A percentile compares a stretch with the other conserved stretches of the same genome.
These are phyloP conservation scores for Linnaemya tessellans DNA, from an alignment of 2,888 invertebrate species.

Conservation along the genomic window DNA sequence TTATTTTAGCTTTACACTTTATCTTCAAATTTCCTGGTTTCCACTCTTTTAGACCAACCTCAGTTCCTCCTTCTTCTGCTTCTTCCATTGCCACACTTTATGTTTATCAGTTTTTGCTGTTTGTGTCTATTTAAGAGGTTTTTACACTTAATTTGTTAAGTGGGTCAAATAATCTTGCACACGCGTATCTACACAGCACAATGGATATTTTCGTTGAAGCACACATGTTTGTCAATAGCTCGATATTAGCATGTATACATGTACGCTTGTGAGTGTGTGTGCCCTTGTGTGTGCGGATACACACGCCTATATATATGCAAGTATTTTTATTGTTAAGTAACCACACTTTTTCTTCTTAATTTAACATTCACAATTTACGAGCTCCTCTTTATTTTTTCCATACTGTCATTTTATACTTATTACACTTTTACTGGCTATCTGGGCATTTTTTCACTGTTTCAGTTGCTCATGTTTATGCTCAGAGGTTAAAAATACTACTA, in stretches of 20 bases:
- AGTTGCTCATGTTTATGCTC: conserved; percentile 59
- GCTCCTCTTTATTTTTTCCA: conserved; percentile 17
- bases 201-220: conserved; percentile 28
- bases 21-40: conserved; percentile 45
- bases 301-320: conserved; percentile 15
- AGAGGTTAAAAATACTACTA: conserved; percentile 68
- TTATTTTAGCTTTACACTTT: conserved; percentile 46
- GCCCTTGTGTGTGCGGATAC: not conserved
- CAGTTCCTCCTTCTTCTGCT: not conserved
- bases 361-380: conserved; percentile 56
- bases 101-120: conserved; percentile 28
- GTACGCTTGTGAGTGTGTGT: not conserved
- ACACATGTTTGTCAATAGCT: conserved; percentile 52
- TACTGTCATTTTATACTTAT: conserved; percentile 50
- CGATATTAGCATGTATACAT: not conserved
- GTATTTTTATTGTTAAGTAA: conserved; percentile 54
- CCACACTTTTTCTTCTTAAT: conserved; percentile 23
- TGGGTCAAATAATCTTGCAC: conserved; percentile 73
- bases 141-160: conserved; percentile 74
- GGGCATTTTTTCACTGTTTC: conserved; percentile 53
- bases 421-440: conserved; percentile 63
- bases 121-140: conserved; percentile 69
- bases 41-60: conserved; percentile 14
- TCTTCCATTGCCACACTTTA: conserved; percentile 30
- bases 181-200: conserved; percentile 64